Percentiles rank a stretch among this genome's conserved stretches.
Conservation (phyloP, 2,888 invertebrate genomes). For the Phorcus lineatus region DNA sequence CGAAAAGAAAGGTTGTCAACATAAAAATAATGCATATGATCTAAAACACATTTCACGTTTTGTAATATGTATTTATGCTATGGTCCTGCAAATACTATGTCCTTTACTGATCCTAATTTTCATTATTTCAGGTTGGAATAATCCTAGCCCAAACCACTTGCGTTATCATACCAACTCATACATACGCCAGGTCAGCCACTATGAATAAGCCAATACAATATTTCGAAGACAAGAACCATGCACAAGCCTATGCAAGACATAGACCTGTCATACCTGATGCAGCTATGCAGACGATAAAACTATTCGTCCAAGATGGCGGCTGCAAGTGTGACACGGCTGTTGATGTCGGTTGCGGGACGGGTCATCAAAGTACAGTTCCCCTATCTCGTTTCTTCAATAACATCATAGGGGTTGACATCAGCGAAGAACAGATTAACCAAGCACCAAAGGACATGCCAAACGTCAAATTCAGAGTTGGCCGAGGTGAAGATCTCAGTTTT, state of each 20-base stretch:
- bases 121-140: too few relatives aligned
- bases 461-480: constrained; percentile 56
- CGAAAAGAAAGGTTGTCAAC: too few relatives aligned
- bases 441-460: constrained; percentile 57
- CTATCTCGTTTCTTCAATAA: constrained; percentile 72
- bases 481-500: constrained; percentile 70
- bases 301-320: background rate
- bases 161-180: too few relatives aligned
- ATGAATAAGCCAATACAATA: background rate
- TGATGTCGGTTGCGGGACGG: constrained; percentile 77
- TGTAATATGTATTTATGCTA: too few relatives aligned
- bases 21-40: too few relatives aligned
- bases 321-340: constrained; percentile 55
- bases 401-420: constrained; percentile 75
- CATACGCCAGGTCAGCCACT: too few relatives aligned
- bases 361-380: constrained; percentile 74
- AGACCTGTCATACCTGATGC: background rate
- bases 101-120: too few relatives aligned
- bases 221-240: background rate
- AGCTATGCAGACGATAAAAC: background rate
- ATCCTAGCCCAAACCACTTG: too few relatives aligned
- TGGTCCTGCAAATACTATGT: too few relatives aligned
- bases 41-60: too few relatives aligned
- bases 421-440: constrained; percentile 71
- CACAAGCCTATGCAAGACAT: background rate